Evolutionary conservation across 2,888 invertebrate genomes (phyloP), one percentile per base, ranked within the genome.

Genomic region (Syrista parreyssii): DNA sequence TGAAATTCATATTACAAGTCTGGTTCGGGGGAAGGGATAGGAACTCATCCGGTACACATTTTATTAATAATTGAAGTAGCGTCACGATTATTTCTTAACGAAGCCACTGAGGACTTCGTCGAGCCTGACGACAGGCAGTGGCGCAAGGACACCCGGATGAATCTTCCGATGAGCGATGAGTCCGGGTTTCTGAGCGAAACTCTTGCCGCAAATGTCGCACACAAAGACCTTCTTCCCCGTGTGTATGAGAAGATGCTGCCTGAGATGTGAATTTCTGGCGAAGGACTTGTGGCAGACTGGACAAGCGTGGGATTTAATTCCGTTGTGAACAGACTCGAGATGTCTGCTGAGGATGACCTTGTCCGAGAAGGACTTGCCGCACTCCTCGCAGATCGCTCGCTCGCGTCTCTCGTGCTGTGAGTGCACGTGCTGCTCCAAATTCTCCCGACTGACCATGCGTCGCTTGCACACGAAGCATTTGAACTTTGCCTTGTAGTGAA

Each of bases 141-240:
- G 86, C 0, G 84, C 83, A 55, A 84, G 34, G n/a, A 72, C 78
- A 6, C 86, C 86, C 1, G 85, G 79, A 68, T 88, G 88, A 15
- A 80, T 85, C 35, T 86, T 88, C 1, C 88, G 80, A 35, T 89
- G 88, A 9, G 83, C 81, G n/a, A 82, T 85, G 55, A 88, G 81
- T 11, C 86, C 84, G 31, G 84, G 81, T 68, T 85, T 81, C 74
- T 84, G 83, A 86, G 82, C 36, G 83, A 83, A 33, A 84, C 84
- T 71, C 79, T 77, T 79, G 36, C 55, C 40, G 33, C 73, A 73
- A 35, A 75, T n/a, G 55, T 75, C 31, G 12, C 75, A 75, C n/a
- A 35, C 68, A 31, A 33, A 75, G 12, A 75, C 30, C 73, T 74
- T 86, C 11, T 79, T 81, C 0, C 88, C 88, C 0, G 85, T 85